Evolutionary conservation across 2,888 invertebrate species (phyloP).

Genomic region (Hesperia comma): DNA sequence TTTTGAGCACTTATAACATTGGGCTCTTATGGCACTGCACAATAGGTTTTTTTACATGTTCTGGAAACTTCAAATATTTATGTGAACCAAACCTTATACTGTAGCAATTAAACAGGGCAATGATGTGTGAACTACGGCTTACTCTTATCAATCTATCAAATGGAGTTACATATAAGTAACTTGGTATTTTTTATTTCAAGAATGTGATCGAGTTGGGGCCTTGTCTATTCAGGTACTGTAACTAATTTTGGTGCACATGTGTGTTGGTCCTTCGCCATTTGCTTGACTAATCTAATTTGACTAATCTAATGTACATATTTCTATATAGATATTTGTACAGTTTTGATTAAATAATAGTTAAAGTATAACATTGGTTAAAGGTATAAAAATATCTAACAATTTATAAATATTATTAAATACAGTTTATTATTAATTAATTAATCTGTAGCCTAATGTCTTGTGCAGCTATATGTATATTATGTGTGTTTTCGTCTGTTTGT

Average conservation of each 20-base stretch:
- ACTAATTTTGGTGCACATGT: slow-evolving; percentile 36
- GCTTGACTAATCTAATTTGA: slow-evolving; percentile 13
- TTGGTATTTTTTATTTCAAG: slow-evolving; percentile 34
- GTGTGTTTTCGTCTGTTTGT: background rate
- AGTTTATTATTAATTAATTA: background rate
- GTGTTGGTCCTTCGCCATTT: slow-evolving; percentile 21
- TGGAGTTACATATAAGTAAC: slow-evolving; percentile 18
- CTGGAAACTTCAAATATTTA: too few relatives aligned
- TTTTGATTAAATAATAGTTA: background rate
- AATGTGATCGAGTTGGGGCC: slow-evolving; percentile 31
- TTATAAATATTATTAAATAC: background rate
- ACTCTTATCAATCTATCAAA: background rate
- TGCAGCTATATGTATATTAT: too few relatives aligned
- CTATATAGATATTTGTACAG: background rate
- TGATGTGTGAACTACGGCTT: background rate
- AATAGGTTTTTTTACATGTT: too few relatives aligned
- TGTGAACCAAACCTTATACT: too few relatives aligned
- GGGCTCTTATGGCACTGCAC: too few relatives aligned
- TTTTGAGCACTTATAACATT: too few relatives aligned
- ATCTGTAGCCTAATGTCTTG: too few relatives aligned
- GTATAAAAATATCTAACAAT: background rate
- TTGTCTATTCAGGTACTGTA: slow-evolving; percentile 38
- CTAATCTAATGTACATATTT: background rate
- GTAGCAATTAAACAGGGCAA: background rate
- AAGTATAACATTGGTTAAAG: background rate